A percentile compares a stretch with the other conserved stretches of the same genome.
phyloP scores from a whole-genome alignment of 2,888 invertebrate genomes.

The Tipula confusa region DNA sequence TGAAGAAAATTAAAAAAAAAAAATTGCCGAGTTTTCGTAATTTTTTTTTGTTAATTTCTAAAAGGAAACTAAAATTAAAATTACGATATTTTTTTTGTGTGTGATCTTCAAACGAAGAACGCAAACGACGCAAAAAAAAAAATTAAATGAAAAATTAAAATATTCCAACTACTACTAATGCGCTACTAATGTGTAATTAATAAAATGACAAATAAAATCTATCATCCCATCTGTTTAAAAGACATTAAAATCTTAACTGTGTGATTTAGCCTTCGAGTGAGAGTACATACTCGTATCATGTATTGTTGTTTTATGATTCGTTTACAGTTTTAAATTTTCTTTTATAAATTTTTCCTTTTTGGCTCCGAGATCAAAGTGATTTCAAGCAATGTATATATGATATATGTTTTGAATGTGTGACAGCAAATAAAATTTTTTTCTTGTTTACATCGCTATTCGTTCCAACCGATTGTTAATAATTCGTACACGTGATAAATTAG shows the following conservation, averaged over 20 bases:
- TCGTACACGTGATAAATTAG: not conserved
- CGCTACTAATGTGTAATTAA: not conserved
- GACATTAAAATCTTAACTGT: not conserved
- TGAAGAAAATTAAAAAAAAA: not conserved
- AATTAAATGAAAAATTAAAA: not conserved
- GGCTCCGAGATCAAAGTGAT: not conserved
- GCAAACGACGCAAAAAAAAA: not conserved
- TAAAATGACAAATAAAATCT: conserved; percentile 25
- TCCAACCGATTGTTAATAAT: not conserved
- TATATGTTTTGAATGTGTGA: not conserved
- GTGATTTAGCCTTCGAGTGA: not conserved
- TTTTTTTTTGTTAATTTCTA: not conserved
- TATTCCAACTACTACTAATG: not conserved
- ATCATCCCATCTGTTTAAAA: conserved; percentile 20
- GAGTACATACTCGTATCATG: not conserved
- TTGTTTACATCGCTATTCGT: not conserved
- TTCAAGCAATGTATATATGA: no score
- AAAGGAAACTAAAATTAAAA: not conserved
- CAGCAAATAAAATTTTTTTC: not conserved
- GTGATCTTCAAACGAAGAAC: not conserved
- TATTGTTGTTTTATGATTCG: not conserved
- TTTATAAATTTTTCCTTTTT: not conserved
- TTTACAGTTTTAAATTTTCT: not conserved
- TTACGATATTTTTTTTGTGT: not conserved
- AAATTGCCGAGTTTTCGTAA: not conserved